These are phyloP conservation scores for Bothrops alternatus DNA, from an alignment of 2,797 vertebrate species.

Conservation along the genomic window DNA sequence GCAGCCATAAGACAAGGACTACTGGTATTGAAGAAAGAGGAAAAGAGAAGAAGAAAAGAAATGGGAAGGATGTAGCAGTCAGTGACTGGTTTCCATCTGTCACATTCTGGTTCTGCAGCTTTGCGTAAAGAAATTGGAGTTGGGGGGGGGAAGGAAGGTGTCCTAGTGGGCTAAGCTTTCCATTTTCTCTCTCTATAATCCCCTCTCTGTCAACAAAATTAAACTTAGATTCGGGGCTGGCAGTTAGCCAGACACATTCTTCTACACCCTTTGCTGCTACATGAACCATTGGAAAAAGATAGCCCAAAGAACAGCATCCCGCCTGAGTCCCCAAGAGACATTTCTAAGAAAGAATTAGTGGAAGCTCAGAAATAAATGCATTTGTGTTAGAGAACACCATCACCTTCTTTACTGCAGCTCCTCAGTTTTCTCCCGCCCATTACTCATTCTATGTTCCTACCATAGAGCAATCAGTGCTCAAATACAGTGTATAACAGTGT, in stretches of 20 bases:
- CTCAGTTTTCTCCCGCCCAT: not conserved
- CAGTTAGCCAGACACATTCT: not conserved
- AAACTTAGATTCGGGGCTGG: not conserved
- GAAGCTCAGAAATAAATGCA: too few relatives aligned
- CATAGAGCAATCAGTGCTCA: not conserved
- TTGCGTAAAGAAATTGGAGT: not conserved
- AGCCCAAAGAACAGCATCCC: not conserved
- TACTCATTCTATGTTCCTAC: not conserved
- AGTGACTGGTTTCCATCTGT: not conserved
- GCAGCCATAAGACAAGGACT: not conserved
- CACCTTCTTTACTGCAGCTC: not conserved
- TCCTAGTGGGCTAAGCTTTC: not conserved
- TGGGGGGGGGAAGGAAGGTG: not conserved
- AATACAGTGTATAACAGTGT: not conserved
- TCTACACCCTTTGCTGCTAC: not conserved
- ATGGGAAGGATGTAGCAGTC: too few relatives aligned
- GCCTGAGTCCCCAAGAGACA: not conserved
- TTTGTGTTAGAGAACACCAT: not conserved
- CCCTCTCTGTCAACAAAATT: not conserved
- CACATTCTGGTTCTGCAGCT: not conserved
- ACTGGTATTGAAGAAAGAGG: not conserved
- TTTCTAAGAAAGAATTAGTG: not conserved
- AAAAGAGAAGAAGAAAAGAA: not conserved
- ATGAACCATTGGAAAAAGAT: not conserved
- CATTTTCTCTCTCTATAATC: not conserved